Conservation (phyloP, 2,888 invertebrate genomes). For the Cataglyphis livida region DNA sequence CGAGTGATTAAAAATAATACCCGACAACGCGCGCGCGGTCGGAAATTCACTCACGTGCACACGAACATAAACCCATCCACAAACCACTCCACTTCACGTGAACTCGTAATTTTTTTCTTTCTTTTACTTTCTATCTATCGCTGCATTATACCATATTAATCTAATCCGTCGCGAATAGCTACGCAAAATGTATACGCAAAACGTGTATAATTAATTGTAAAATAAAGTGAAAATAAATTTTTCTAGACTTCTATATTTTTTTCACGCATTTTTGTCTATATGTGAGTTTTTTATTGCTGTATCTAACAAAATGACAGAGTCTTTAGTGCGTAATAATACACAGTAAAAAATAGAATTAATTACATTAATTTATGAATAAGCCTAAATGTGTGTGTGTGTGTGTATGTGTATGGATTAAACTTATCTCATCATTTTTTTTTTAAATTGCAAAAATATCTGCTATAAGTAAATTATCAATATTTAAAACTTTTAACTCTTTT, state of each 20-base stretch:
- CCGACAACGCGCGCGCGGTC: conserved; percentile 54
- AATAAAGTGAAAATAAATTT: conserved; percentile 39
- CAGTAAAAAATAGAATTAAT: neutral
- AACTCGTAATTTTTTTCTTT: conserved; percentile 36
- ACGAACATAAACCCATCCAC: conserved; percentile 48
- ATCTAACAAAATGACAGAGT: neutral
- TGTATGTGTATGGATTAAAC: neutral
- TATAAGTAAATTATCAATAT: neutral
- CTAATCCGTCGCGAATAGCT: conserved; percentile 17
- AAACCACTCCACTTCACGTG: conserved; percentile 56
- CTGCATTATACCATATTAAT: neutral
- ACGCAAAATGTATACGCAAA: conserved; percentile 41
- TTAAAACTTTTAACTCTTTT: neutral
- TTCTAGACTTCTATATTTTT: neutral
- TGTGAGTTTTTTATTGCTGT: neutral
- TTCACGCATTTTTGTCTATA: neutral
- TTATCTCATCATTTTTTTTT: neutral
- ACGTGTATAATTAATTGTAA: conserved; percentile 62
- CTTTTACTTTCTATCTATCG: neutral
- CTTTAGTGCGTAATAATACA: neutral
- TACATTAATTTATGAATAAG: neutral
- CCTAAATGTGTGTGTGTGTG: neutral
- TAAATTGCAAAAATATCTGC: neutral
- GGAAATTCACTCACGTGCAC: conserved; percentile 69
- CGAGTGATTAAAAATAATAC: conserved; percentile 73